phyloP scores from a whole-genome alignment of 2,113 vertebrate genomes.

The Bubo blakistoni region DNA sequence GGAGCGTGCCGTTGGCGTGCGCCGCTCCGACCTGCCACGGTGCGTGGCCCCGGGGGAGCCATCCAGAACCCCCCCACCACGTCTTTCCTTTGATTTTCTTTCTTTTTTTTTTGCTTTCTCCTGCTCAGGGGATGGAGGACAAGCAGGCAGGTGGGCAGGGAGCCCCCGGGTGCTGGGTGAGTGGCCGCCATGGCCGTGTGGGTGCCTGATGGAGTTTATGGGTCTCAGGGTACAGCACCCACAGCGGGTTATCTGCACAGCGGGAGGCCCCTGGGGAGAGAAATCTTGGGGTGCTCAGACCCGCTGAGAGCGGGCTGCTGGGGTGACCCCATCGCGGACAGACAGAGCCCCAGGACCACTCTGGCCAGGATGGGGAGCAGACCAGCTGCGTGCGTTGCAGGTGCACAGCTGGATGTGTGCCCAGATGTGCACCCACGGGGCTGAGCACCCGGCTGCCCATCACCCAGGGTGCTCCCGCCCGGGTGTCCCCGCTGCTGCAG shows the following conservation, averaged over 20 bases:
- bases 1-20: neutral
- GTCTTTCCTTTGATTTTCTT: neutral
- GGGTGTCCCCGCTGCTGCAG: neutral
- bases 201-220: fast-evolving
- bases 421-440: neutral
- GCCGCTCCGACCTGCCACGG: neutral
- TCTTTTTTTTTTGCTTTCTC: neutral
- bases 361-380: neutral
- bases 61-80: neutral
- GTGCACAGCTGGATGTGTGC: neutral
- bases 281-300: neutral
- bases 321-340: neutral
- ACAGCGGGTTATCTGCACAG: neutral
- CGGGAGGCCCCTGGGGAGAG: neutral
- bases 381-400: fast-evolving
- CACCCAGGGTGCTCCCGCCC: neutral
- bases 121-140: neutral
- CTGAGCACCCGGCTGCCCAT: no score
- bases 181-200: fast-evolving
- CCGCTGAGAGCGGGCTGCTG: neutral
- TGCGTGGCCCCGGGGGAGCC: neutral
- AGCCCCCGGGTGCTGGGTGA: neutral
- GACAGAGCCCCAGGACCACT: neutral
- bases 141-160: neutral
- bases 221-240: neutral